Percentiles rank a stretch among this genome's conserved stretches.
Evolutionary conservation across 2,888 invertebrate genomes (phyloP).

Genomic region (Phania funesta): DNA sequence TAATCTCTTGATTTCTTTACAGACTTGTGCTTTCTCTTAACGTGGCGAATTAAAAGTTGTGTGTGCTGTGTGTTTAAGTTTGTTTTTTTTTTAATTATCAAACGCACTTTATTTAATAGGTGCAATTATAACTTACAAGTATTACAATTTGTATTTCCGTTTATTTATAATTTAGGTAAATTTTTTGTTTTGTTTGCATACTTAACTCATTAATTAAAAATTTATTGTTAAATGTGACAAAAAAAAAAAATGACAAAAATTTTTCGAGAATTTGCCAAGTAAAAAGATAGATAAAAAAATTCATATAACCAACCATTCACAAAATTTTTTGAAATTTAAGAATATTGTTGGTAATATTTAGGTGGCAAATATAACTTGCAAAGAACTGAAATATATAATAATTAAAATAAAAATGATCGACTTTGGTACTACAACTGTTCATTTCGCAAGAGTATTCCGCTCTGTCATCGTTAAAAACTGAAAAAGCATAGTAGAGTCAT

Average conservation of each 20-base stretch:
- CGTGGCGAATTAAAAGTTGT: slow-evolving; percentile 17
- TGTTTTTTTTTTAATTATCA: background rate
- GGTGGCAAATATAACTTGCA: too few species aligned
- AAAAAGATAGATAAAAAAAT: too few species aligned
- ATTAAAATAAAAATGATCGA: too few species aligned
- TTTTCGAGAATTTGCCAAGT: background rate
- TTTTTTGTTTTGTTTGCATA: background rate
- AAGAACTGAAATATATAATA: too few species aligned
- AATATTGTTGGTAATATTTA: too few species aligned
- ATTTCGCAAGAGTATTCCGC: too few species aligned
- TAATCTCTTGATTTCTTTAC: slow-evolving; percentile 33
- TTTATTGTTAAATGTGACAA: background rate
- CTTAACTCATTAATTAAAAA: background rate
- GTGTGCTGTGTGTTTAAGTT: slow-evolving; percentile 37
- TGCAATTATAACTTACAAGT: background rate
- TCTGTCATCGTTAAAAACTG: too few species aligned
- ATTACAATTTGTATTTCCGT: slow-evolving; percentile 17
- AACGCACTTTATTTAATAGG: background rate
- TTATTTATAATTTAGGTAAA: slow-evolving; percentile 51
- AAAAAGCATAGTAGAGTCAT: too few species aligned
- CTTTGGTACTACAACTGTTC: too few species aligned
- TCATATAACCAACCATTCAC: too few species aligned
- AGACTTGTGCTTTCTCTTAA: slow-evolving; percentile 36
- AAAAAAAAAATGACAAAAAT: background rate
- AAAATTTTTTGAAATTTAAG: too few species aligned